A percentile compares a stretch with the other conserved stretches of the same genome.
These are phyloP conservation scores for Tiaroga cobitis DNA, from an alignment of 2,797 vertebrate species.

Conservation along the genomic window DNA sequence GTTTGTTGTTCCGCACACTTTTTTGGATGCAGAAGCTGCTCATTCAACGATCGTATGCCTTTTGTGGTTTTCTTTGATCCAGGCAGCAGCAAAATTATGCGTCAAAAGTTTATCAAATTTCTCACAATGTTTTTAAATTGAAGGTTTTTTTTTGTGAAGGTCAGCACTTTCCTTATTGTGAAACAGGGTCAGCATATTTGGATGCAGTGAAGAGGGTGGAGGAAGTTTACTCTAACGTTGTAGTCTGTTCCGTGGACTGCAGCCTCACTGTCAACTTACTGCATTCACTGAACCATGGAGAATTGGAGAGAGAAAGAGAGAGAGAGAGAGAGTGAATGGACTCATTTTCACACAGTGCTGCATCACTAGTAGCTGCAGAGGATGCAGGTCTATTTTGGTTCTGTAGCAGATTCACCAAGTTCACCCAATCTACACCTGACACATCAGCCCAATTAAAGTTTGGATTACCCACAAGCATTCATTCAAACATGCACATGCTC, in stretches of 20 bases:
- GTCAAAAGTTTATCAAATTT: not conserved
- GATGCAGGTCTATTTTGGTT: constrained; percentile 11
- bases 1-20: not conserved
- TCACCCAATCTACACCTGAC: constrained; percentile 20
- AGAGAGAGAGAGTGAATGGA: constrained; percentile 14
- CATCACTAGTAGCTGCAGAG: constrained; percentile 4
- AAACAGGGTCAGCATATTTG: constrained; percentile 38
- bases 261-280: constrained; percentile 27
- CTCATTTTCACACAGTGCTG: constrained; percentile 34
- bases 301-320: not conserved
- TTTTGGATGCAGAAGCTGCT: not conserved
- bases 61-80: not conserved
- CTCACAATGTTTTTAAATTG: not conserved
- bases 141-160: not conserved
- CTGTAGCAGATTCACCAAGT: not conserved
- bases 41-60: not conserved
- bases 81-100: not conserved
- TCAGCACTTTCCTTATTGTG: constrained; percentile 27
- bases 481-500: constrained; percentile 25
- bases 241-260: constrained; percentile 12
- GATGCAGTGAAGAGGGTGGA: not conserved
- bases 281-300: constrained; percentile 31
- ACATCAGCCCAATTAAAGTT: not conserved
- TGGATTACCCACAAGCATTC: not conserved
- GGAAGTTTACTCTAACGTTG: constrained; percentile 14